Evolutionary conservation across 2,113 vertebrate species (phyloP), one percentile per base, ranked within the genome.

Genomic region (Hippolais icterina): DNA sequence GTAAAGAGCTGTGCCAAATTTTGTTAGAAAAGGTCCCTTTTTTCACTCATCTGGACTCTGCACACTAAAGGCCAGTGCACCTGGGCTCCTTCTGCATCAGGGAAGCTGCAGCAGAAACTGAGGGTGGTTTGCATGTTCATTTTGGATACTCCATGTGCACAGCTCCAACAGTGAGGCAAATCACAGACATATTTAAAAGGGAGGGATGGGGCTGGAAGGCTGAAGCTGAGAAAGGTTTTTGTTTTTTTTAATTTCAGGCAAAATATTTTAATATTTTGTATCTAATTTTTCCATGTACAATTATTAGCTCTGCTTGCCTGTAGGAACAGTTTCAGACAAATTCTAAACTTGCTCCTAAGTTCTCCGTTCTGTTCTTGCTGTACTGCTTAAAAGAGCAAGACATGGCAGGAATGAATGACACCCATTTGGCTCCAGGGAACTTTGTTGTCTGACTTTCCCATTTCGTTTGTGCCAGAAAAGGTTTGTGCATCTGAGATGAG

Each of bases 61-160:
- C 68, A 65, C 12, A 12, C 14, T 69, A 15, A 80, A 80, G 63
- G 4, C 29, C 90, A 64, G 19, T 44, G 24, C 50, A 44, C 11
- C 54, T n/a, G 21, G 41, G 24, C 33, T 71, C 21, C 75, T 79
- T 54, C 3, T 5, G 41, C 57, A 88, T 37, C 31, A 71, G 27
- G 28, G 19, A 35, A 18, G 8, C 44, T 88, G 61, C 70, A 88
- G 83, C 66, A 95, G 71, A 64, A 76, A 41, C 41, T 33, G 10
- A 5, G 6, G 5, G 12, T 59, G 12, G 23, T 39, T 72, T 3
- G 1, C 3, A 21, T 29, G 13, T 53, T 63, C 0, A 0, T n/a
- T 84, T 69, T 86, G 66, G 41, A 35, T 76, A 16, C 12, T 42
- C 25, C 54, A 33, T 3, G 9, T 31, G 29, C 87, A 59, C 42